A percentile compares a stretch with the other conserved stretches of the same genome.
Conservation (phyloP, 2,113 vertebrate genomes). For the Mobula birostris region DNA sequence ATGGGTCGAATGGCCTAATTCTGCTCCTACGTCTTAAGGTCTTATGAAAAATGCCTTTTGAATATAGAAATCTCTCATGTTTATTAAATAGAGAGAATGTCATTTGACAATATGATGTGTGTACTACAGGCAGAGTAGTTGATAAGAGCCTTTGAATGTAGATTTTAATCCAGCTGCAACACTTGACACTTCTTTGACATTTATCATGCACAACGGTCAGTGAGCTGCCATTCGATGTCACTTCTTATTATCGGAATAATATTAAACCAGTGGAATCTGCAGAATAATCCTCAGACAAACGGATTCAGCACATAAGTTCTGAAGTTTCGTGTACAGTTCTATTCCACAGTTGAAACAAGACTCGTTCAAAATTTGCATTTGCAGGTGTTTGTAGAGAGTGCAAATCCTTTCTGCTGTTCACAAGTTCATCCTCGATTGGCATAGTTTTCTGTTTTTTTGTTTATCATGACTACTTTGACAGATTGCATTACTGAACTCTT, state of each 20-base stretch:
- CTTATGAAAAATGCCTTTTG: no score
- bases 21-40: no score
- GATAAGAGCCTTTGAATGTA: not conserved
- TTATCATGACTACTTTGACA: not conserved
- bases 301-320: not conserved
- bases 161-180: constrained; percentile 8
- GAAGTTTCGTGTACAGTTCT: not conserved
- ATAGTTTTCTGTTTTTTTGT: not conserved
- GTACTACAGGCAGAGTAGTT: not conserved
- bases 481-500: not conserved
- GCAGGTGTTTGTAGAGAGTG: not conserved
- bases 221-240: not conserved
- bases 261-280: not conserved
- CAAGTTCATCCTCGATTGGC: not conserved
- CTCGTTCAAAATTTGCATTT: constrained; percentile 5
- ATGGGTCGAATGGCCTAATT: no score
- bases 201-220: not conserved
- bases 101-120: not conserved
- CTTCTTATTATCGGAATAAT: not conserved
- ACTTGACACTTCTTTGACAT: not conserved
- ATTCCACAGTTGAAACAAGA: not conserved
- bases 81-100: not conserved
- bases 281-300: not conserved
- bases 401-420: not conserved
- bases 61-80: no score